Evolutionary conservation across 1,140 invertebrate genomes (phyloP), one percentile per base, ranked within the genome.

Genomic region (Drosophila takahashii): DNA sequence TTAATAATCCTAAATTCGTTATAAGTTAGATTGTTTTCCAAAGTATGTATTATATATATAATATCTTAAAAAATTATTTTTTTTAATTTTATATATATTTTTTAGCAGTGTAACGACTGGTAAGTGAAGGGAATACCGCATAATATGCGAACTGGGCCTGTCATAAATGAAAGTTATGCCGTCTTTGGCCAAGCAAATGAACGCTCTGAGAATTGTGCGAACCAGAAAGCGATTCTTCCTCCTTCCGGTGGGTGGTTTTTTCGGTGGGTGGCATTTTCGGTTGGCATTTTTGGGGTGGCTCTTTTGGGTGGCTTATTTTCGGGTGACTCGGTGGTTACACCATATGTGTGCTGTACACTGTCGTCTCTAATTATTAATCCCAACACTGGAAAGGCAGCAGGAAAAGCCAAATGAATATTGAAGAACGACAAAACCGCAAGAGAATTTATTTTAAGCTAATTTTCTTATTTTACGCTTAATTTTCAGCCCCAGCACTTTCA

Each of bases 391-490:
- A 4, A 29, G 29, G 29, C 29, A 18, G 27, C 51, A 27, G n/a
- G 58, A 48, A 70, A 75, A 86, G 59, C 54, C 78, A 81, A 83
- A 73, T 67, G 74, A 74, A 81, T 81, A 81, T 86, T 85, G 79
- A 81, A 80, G 81, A 64, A 61, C 78, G 64, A 70, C 51, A 45
- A 45, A 81, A 83, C 76, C 74, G 62, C 74, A 77, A 70, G 54
- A 70, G 41, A 77, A 76, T 75, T 76, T 83, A 86, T 83, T 86
- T 86, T 83, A 87, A 86, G 81, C 84, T 86, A 89, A 86, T 86
- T 86, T 86, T 83, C 81, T 75, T 89, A 89, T 86, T 86, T 83
- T 83, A 57, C 84, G 89, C 84, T 86, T 86, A 89, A 87, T 86
- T 86, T 83, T 66, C 84, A 62, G 75, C 65, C 77, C 27, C 27